Conservation (phyloP, 2,888 invertebrate genomes). For the Oegoconia quadripuncta region DNA sequence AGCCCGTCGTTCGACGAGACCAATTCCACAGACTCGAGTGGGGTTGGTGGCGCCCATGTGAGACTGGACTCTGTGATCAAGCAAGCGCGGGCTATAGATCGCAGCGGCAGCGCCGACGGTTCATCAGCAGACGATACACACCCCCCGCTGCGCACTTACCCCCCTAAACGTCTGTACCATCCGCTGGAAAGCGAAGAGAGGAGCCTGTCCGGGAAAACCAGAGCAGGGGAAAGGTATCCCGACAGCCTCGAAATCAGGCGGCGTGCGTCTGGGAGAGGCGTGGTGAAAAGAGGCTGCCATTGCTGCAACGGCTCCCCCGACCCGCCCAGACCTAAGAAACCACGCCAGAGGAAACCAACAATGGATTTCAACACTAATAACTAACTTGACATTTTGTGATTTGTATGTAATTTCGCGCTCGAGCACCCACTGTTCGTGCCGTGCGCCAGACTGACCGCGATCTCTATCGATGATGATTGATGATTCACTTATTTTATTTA, state of each 20-base stretch:
- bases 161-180: constrained; percentile 47
- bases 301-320: constrained; percentile 81
- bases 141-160: constrained; percentile 64
- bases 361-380: constrained; percentile 41
- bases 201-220: constrained; percentile 62
- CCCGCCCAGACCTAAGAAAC: constrained; percentile 69
- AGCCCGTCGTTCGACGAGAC: constrained; percentile 66
- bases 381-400: constrained; percentile 14
- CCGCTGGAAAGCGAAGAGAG: constrained; percentile 46
- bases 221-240: constrained; percentile 46
- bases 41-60: constrained; percentile 52
- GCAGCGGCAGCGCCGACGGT: constrained; percentile 49
- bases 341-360: constrained; percentile 50
- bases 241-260: constrained; percentile 40
- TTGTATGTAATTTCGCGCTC: too few relatives aligned
- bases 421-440: constrained; percentile 13
- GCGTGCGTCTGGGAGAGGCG: constrained; percentile 71
- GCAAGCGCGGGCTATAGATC: constrained; percentile 50
- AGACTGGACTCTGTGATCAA: constrained; percentile 72
- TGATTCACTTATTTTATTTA: constrained; percentile 32
- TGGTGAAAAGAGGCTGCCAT: constrained; percentile 80
- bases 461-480: constrained; percentile 45
- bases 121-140: constrained; percentile 53
- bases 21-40: constrained; percentile 65
- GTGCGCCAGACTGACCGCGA: constrained; percentile 51